Conservation (phyloP, 2,797 vertebrate genomes). For the Lateolabrax maculatus region DNA sequence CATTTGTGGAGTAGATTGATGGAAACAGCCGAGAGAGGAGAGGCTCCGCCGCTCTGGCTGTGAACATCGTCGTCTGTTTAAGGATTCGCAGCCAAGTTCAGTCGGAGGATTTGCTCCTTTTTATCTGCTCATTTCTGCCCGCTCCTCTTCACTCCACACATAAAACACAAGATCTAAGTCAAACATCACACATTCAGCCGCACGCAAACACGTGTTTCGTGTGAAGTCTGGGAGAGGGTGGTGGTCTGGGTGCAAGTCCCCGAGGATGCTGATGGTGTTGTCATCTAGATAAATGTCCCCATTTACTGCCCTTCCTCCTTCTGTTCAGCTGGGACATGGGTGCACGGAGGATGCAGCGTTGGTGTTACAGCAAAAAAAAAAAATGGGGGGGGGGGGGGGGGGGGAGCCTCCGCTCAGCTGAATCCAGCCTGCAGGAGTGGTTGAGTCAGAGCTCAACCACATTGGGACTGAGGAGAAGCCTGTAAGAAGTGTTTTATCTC, state of each 20-base stretch:
- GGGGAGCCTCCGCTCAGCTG: background rate
- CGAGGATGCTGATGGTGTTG: conserved; percentile 68
- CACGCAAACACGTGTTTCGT: conserved; percentile 7
- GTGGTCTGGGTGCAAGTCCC: conserved; percentile 48
- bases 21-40: conserved; percentile 13
- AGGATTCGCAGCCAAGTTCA: conserved; percentile 35
- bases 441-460: conserved; percentile 43
- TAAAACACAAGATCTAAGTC: conserved; percentile 15
- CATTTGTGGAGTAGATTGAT: conserved; percentile 35
- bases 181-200: background rate
- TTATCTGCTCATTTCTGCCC: conserved; percentile 33
- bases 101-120: conserved; percentile 21
- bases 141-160: conserved; percentile 4
- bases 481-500: conserved; percentile 51
- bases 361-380: conserved; percentile 4
- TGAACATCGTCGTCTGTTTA: conserved; percentile 28
- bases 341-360: conserved; percentile 19
- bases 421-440: conserved; percentile 20
- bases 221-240: conserved; percentile 35
- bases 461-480: conserved; percentile 46
- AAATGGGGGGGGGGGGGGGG: background rate
- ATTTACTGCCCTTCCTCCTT: conserved; percentile 68
- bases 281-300: conserved; percentile 82
- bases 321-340: conserved; percentile 71
- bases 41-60: conserved; percentile 10